These are phyloP conservation scores for Hippoglossus hippoglossus DNA, from an alignment of 2,797 vertebrate genomes.

Conservation along the genomic window DNA sequence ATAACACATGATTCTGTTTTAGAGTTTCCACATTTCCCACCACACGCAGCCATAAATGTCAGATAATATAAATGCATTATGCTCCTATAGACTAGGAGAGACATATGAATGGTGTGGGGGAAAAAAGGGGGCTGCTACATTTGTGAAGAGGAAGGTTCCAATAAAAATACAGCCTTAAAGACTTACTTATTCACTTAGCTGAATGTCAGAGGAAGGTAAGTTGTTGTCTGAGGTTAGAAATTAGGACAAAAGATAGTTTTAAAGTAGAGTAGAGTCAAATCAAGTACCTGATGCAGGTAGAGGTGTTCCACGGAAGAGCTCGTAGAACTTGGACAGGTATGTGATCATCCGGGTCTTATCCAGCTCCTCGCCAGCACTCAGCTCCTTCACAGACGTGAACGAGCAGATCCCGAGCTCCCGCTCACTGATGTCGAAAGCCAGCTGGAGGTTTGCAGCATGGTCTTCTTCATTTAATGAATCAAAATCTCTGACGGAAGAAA, in stretches of 20 bases:
- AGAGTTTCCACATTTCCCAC: slow-evolving; percentile 49
- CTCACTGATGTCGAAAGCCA: slow-evolving; percentile 92
- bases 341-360: slow-evolving; percentile 91
- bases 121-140: not conserved
- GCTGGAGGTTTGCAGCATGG: slow-evolving; percentile 88
- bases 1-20: slow-evolving; percentile 59
- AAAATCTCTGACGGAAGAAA: slow-evolving; percentile 86
- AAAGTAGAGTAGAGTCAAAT: not conserved
- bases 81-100: slow-evolving; percentile 17
- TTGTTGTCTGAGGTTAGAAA: not conserved
- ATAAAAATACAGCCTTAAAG: not conserved
- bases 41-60: slow-evolving; percentile 30
- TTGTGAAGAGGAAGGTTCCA: too few species aligned
- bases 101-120: not conserved
- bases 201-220: not conserved
- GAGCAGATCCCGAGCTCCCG: slow-evolving; percentile 92
- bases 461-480: slow-evolving; percentile 91
- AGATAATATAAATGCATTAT: slow-evolving; percentile 37
- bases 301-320: slow-evolving; percentile 92
- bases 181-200: too few species aligned
- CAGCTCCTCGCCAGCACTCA: slow-evolving; percentile 82
- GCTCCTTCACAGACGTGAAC: slow-evolving; percentile 87
- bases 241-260: not conserved
- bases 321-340: slow-evolving; percentile 97
- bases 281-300: slow-evolving; percentile 88